Evolutionary conservation across 2,888 invertebrate genomes (phyloP), one percentile per base, ranked within the genome.

Genomic region (Platypus cylindrus): DNA sequence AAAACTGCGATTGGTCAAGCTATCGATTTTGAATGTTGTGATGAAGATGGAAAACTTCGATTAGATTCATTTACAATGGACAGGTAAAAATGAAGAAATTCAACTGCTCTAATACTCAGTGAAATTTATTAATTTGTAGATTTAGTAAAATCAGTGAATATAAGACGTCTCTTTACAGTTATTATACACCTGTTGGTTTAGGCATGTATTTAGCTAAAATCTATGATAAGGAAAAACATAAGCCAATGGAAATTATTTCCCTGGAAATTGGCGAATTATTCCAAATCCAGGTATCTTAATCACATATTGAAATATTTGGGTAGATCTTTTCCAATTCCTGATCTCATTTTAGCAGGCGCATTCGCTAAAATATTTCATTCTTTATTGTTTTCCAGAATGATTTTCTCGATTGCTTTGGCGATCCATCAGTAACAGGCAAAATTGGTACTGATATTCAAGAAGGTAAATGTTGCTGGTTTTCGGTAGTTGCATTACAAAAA

Each of bases 391-490:
- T 59, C 5, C 63, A 78, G 71, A 85, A 90, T 59, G 89, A 90
- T 58, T 89, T 76, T 62, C 64, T 89, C 17, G 91, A 94, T 58
- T 89, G 85, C 55, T 95, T 80, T 58, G 93, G 91, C 1, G 78
- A 90, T 56, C 73, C 81, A 11, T 66, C 71, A 9, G 69, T 82
- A 2, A 90, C 80, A 0, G 95, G 94, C 5, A 97, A 94, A 65
- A 65, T 73, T 22, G 86, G 90, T 18, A 84, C 78, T 1, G 94
- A 97, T 56, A 94, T 97, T 47, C 73, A 81, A 62, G 90, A 93
- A 48, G 91, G 91, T 18, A 97, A 95, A 64, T 95, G 94, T 62
- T 78, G 89, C 0, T 97, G 95, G 95, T 65, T 93, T 15, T 75
- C 84, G 2, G 85, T 91, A 1, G 79, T 84, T 2, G 91, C 91